Percentiles rank a stretch among this genome's conserved stretches.
These are phyloP conservation scores for Pempheris klunzingeri DNA, from an alignment of 2,797 vertebrate species.

Conservation along the genomic window DNA sequence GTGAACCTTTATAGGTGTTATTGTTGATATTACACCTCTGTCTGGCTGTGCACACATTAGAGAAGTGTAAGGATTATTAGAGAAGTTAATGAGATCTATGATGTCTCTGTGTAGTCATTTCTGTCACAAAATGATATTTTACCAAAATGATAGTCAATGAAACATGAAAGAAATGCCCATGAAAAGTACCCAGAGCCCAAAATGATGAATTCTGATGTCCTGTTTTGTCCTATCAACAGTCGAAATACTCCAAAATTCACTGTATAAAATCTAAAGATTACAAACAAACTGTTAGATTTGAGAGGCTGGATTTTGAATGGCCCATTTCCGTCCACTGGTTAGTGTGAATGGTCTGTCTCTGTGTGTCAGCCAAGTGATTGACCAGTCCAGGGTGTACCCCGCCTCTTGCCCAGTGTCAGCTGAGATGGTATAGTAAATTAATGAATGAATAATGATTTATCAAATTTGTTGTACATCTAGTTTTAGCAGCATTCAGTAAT, in stretches of 20 bases:
- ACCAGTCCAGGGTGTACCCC: no score
- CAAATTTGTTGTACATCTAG: neutral
- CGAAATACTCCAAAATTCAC: neutral
- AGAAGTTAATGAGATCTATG: neutral
- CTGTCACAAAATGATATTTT: neutral
- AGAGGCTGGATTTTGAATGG: neutral
- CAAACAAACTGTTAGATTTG: neutral
- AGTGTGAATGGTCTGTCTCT: no score
- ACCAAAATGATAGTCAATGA: no score
- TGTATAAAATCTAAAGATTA: neutral
- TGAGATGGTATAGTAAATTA: no score
- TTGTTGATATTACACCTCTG: fast-evolving
- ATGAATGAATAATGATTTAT: neutral
- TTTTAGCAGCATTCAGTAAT: neutral
- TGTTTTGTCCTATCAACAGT: neutral
- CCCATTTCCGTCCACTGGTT: no score
- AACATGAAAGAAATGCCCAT: no score
- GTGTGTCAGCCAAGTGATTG: no score
- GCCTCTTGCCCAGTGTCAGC: no score
- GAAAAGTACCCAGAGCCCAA: neutral
- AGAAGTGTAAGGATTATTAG: no score
- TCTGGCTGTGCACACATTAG: neutral
- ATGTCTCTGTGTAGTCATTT: neutral
- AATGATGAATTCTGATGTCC: neutral
- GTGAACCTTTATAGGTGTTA: neutral